Percentiles rank a stretch among this genome's conserved stretches.
These are phyloP conservation scores for Trachymyrmex cornetzi DNA, from an alignment of 1,140 invertebrate species.

Conservation along the genomic window DNA sequence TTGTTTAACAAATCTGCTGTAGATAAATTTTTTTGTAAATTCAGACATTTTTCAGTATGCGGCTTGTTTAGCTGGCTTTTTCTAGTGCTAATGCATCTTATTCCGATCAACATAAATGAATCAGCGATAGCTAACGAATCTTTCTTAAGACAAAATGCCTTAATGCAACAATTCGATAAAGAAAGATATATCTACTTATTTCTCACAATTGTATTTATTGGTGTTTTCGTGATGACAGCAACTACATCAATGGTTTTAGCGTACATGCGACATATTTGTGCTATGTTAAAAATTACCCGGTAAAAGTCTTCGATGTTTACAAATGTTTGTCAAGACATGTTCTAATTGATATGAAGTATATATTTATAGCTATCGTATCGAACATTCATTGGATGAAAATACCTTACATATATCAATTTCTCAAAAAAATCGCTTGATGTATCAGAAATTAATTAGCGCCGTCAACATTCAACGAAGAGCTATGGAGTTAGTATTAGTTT, in stretches of 20 bases:
- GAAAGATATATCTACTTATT: background rate
- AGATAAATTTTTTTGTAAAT: slow-evolving; percentile 20
- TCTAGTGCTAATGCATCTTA: background rate
- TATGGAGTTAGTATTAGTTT: slow-evolving; percentile 16
- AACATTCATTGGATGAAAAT: slow-evolving; percentile 27
- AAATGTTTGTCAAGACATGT: background rate
- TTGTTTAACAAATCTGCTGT: background rate
- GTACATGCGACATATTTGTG: slow-evolving; percentile 20
- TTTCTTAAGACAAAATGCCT: background rate
- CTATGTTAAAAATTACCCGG: slow-evolving; percentile 23
- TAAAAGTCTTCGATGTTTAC: background rate
- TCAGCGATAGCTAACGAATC: background rate
- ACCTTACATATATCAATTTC: background rate
- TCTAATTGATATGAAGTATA: background rate
- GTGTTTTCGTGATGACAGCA: background rate
- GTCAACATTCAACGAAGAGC: slow-evolving; percentile 22
- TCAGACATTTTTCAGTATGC: slow-evolving; percentile 18
- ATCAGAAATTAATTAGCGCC: slow-evolving; percentile 27
- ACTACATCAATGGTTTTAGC: slow-evolving; percentile 2
- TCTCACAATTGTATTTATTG: background rate
- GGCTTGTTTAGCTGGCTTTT: background rate
- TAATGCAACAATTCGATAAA: background rate
- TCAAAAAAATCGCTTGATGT: slow-evolving; percentile 24
- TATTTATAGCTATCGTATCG: slow-evolving; percentile 34
- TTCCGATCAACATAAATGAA: background rate